These are phyloP conservation scores for Glaucidium brasilianum DNA, from an alignment of 2,113 vertebrate genomes.

Conservation along the genomic window DNA sequence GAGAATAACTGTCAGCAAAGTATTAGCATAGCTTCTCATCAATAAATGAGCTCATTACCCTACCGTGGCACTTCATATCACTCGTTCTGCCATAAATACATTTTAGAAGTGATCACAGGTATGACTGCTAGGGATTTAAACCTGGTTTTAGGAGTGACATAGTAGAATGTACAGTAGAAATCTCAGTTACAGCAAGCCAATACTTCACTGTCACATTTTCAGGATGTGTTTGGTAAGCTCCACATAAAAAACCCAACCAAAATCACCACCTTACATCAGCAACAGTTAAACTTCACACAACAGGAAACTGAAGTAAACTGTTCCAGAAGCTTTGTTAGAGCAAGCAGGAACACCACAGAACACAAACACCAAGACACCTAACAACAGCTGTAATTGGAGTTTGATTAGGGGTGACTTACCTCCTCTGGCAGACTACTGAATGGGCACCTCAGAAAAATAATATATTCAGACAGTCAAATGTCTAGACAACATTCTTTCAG, in stretches of 20 bases:
- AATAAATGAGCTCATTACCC: background rate
- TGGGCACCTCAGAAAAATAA: background rate
- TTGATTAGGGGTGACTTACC: background rate
- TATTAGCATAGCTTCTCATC: background rate
- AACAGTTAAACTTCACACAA: background rate
- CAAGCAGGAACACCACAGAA: background rate
- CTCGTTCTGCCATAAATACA: background rate
- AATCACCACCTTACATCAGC: background rate
- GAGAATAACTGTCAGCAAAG: background rate
- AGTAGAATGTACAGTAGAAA: rapidly evolving
- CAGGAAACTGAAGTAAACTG: background rate
- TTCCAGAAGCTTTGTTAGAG: background rate
- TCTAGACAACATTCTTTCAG: background rate
- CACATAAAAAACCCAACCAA: background rate
- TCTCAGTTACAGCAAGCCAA: background rate
- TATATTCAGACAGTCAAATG: background rate
- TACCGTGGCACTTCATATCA: rapidly evolving
- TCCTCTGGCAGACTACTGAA: background rate
- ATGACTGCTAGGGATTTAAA: background rate
- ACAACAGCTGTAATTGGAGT: background rate
- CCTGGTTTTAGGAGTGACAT: background rate
- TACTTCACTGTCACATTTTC: rapidly evolving
- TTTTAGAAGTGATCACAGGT: background rate
- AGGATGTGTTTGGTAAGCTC: background rate
- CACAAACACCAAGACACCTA: background rate